Evolutionary conservation across 2,888 invertebrate genomes (phyloP).

Genomic region (Epiblema foenella): DNA sequence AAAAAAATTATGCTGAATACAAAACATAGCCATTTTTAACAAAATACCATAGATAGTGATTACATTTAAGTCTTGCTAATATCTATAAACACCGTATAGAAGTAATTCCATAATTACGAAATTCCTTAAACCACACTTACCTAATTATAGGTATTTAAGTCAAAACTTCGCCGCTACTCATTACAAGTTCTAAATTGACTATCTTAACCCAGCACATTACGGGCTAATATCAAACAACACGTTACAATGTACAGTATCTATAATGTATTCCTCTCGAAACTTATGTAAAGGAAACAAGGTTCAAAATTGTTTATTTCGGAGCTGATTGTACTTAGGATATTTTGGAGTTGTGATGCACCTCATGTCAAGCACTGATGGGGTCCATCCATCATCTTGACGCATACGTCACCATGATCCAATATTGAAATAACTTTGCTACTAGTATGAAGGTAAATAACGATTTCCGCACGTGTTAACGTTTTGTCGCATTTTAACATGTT

Average conservation of each 20-base stretch:
- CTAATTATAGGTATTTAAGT: not conserved
- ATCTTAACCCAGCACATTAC: not conserved
- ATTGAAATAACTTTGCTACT: slow-evolving; percentile 13
- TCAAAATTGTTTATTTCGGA: not conserved
- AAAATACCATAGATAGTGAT: not conserved
- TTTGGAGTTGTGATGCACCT: not conserved
- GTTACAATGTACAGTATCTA: not conserved
- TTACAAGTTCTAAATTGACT: not conserved
- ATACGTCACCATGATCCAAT: not conserved
- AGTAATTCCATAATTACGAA: not conserved
- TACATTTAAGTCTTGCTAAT: not conserved
- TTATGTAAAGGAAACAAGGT: not conserved
- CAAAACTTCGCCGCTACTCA: not conserved
- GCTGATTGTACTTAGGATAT: not conserved
- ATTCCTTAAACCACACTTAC: not conserved
- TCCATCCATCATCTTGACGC: slow-evolving; percentile 17
- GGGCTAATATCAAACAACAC: not conserved
- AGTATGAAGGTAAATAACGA: not conserved
- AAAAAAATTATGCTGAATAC: too few species aligned
- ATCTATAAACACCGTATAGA: not conserved
- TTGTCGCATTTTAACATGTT: not conserved
- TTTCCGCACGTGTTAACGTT: not conserved
- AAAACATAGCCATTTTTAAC: not conserved
- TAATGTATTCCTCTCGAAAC: not conserved
- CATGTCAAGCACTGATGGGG: not conserved